These are phyloP conservation scores for Taxidea taxus DNA, from an alignment of 2,113 vertebrate species.

Conservation along the genomic window DNA sequence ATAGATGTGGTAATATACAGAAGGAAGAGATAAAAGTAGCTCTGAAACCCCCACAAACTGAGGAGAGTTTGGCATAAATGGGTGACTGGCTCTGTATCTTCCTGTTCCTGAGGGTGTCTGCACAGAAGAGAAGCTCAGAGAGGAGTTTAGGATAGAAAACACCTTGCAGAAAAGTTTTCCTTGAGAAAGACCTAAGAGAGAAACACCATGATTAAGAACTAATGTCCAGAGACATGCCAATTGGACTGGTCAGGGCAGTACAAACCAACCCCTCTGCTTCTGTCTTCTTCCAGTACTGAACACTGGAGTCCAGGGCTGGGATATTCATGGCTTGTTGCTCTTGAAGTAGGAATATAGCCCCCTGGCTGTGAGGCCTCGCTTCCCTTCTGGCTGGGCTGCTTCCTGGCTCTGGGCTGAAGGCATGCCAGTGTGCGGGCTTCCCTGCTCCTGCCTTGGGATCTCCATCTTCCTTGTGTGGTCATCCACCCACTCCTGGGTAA, in stretches of 20 bases:
- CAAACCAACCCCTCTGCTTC: not conserved
- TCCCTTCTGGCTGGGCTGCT: not conserved
- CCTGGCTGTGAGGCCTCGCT: not conserved
- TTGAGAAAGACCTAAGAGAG: not conserved
- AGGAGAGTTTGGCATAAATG: not conserved
- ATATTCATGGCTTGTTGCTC: not conserved
- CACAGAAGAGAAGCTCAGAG: not conserved
- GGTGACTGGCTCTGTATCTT: not conserved
- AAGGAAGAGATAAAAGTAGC: not conserved
- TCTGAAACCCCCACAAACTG: not conserved
- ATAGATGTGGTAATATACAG: not conserved
- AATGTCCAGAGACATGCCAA: not conserved
- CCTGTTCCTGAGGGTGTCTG: not conserved
- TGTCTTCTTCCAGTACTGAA: not conserved
- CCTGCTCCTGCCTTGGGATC: not conserved
- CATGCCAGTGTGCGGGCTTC: not conserved
- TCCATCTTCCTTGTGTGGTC: conserved; percentile 29
- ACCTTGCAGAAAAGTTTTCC: conserved; percentile 13
- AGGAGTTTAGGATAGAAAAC: not conserved
- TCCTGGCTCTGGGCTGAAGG: not conserved
- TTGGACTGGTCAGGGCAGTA: not conserved
- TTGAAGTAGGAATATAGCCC: conserved; percentile 45
- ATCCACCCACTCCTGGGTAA: conserved; percentile 2
- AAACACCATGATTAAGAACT: not conserved
- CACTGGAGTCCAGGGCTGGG: not conserved